Conservation (phyloP, 2,888 invertebrate genomes). For the Xanthostigma xanthostigma region DNA sequence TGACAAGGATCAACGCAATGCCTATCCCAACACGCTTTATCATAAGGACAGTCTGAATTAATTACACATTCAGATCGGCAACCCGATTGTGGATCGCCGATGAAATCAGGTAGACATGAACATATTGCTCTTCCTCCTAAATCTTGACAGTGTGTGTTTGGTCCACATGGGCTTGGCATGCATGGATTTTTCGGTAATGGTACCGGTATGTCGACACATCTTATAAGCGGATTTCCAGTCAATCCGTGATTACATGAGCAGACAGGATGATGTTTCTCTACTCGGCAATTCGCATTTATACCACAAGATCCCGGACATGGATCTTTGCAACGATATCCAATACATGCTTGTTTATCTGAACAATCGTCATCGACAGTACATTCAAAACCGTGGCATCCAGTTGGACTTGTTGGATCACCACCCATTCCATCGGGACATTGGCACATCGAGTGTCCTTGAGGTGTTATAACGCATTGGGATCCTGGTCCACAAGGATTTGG, state of each 20-base stretch:
- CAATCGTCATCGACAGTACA: conserved; percentile 72
- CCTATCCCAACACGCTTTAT: conserved; percentile 59
- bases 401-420: conserved; percentile 57
- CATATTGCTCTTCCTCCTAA: conserved; percentile 56
- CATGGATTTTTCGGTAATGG: conserved; percentile 50
- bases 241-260: conserved; percentile 59
- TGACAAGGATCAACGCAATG: conserved; percentile 62
- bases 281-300: conserved; percentile 53
- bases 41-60: conserved; percentile 63
- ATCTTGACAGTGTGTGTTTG: conserved; percentile 63
- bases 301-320: conserved; percentile 76
- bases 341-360: conserved; percentile 53
- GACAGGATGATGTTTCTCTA: conserved; percentile 64
- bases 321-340: conserved; percentile 64
- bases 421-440: conserved; percentile 58
- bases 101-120: conserved; percentile 56
- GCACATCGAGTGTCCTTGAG: conserved; percentile 55
- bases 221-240: conserved; percentile 61
- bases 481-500: conserved; percentile 72
- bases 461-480: conserved; percentile 52
- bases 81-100: conserved; percentile 64
- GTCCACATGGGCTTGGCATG: conserved; percentile 58
- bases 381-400: conserved; percentile 64
- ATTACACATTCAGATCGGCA: conserved; percentile 68
- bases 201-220: conserved; percentile 45